Evolutionary conservation across 2,888 invertebrate genomes (phyloP), one percentile per base, ranked within the genome.

Genomic region (Busseola fusca): DNA sequence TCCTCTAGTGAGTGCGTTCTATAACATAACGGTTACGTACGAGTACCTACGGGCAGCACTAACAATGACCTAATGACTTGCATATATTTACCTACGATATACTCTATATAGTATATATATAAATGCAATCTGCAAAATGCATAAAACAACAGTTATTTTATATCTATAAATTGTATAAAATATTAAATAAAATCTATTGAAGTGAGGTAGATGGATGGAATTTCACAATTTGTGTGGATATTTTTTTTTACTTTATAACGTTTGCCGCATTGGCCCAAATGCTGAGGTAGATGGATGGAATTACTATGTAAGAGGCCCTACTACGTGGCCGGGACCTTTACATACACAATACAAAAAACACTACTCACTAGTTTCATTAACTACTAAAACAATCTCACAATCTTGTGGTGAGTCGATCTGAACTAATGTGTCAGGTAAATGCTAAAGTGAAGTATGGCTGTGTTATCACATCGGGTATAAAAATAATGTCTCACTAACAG

Each of bases 161-260:
- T 93, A 95, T 93, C 95, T 95, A 95, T 95, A 95, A 95, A 95
- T 95, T 94, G 95, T 95, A 95, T 95, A 95, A 95, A 95, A 95
- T 95, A 95, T 95, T 95, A 95, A 95, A 95, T 96, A 96, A 96
- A 95, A 95, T 96, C 95, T 95, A 96, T 95, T 95, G 95, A 96
- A 96, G 96, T 97, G 97, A 97, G 97, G 97, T 97, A 97, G 97
- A 96, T 96, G 97, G 97, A 97, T 97, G 97, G 97, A 97, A 97
- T 97, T 95, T 96, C 95, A 95, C 94, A 95, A 92, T 95, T 95
- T 95, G 94, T 94, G 94, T 95, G 95, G 95, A 95, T 95, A 93
- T 93, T 89, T 91, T 89, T 90, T 90, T 89, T 89, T 81, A 83
- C 89, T 90, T 90, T 90, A 93, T 90, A 92, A 93, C 91, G 91